Base-by-base conservation (phyloP, 2,888 invertebrate genomes). In the Stenichneumon culpator region DNA sequence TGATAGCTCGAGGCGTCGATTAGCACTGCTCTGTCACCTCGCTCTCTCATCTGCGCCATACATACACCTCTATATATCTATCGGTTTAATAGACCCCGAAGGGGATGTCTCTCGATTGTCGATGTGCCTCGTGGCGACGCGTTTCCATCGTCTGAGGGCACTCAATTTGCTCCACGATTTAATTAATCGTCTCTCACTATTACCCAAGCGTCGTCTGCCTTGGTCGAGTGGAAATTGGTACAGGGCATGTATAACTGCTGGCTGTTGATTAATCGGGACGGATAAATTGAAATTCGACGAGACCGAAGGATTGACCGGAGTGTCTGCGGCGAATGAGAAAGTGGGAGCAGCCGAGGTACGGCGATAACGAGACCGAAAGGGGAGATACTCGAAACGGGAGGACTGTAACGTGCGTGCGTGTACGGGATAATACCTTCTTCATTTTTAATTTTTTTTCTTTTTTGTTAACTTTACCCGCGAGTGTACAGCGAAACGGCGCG, bases 1-100 rank as follows among this genome's bases (percentile, higher is more conserved):
- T 93, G 92, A 93, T 88, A 87, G 89, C 93, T 90, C 78, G 86
- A 82, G 90, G 93, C 90, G 86, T 89, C 89, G 90, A 92, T 93
- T 92, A 91, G 89, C 89, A 83, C 88, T 90, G 90, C 88, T 84
- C 83, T 88, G 87, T 88, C 86, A 81, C 83, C 63, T 80, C 80
- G 75, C 28, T 52, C 70, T 80, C 73, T 80, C 80, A 44, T 80
- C 83, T 63, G 9, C 47, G 47, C 68, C 36, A 39, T 77, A 2
- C 47, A 52, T 54, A 69, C 52, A 54, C 28, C 11, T 39, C 19
- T 25, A 25, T 47, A 32, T 79, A 67, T 39, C 28, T 16, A 32
- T 69, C 54, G 44, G 44, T 44, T 44, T 44, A 11, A 79, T 28
- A 68, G 14, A 74, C 63, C 54, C 54, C 67, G 69, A 50, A 82